Evolutionary conservation across 2,797 vertebrate species (phyloP).

Genomic region (Alca torda): DNA sequence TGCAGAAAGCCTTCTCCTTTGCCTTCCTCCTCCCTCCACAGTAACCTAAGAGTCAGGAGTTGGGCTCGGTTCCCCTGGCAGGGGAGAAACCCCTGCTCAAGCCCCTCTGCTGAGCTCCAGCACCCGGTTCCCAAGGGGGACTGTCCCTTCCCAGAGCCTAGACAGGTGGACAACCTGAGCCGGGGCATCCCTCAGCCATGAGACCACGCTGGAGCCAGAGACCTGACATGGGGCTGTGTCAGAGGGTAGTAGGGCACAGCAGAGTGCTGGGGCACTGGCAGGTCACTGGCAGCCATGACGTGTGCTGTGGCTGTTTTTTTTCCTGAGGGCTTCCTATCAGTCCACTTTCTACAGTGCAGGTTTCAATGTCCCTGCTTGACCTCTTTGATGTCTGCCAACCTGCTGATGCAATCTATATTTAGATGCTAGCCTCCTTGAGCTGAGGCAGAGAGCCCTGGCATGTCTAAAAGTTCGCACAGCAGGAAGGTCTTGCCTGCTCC

Average conservation of each 20-base stretch:
- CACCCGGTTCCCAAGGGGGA: fast-evolving
- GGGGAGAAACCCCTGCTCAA: fast-evolving
- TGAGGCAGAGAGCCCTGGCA: neutral
- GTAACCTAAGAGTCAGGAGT: fast-evolving
- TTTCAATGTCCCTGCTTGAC: neutral
- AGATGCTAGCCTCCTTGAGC: neutral
- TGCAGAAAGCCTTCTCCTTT: neutral
- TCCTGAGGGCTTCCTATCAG: neutral
- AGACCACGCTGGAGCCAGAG: neutral
- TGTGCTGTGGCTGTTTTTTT: neutral
- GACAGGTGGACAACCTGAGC: neutral
- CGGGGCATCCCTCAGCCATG: too few species aligned
- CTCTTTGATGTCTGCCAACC: neutral
- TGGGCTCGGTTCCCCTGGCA: neutral
- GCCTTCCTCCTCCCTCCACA: neutral
- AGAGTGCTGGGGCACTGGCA: fast-evolving
- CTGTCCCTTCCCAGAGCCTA: neutral
- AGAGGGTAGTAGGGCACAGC: neutral
- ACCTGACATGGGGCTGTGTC: neutral
- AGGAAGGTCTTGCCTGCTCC: neutral
- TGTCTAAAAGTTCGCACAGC: neutral
- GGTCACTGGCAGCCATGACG: fast-evolving
- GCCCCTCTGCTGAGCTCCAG: neutral
- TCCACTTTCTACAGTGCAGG: neutral
- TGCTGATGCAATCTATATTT: neutral